Percentiles rank a stretch among this genome's conserved stretches.
Evolutionary conservation across 2,797 vertebrate species (phyloP).

Genomic region (Tragopan temminckii): DNA sequence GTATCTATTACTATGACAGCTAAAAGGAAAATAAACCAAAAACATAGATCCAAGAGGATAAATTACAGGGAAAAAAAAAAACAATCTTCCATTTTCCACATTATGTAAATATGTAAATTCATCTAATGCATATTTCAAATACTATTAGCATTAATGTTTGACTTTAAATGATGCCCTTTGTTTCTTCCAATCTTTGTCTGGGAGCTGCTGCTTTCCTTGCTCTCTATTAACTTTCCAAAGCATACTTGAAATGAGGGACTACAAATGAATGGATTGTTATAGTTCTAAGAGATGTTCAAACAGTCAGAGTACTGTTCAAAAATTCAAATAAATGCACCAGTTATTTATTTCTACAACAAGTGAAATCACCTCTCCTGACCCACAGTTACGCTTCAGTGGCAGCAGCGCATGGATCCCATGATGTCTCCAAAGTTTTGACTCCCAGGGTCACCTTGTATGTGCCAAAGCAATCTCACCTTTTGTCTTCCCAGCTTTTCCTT

Average conservation of each 20-base stretch:
- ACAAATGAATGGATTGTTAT: not conserved
- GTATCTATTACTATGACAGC: not conserved
- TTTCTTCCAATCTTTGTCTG: not conserved
- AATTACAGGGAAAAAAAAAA: not conserved
- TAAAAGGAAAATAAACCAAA: not conserved
- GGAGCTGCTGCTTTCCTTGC: not conserved
- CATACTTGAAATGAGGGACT: not conserved
- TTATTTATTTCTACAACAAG: not conserved
- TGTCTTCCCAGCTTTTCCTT: not conserved
- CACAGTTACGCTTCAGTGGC: not conserved
- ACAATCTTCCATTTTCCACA: not conserved
- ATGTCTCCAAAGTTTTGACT: not conserved
- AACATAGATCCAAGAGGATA: not conserved
- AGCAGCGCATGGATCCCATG: not conserved
- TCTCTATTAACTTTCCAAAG: not conserved
- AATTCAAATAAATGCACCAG: not conserved
- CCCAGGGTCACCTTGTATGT: not conserved
- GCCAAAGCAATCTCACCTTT: not conserved
- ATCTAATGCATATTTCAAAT: constrained; percentile 5
- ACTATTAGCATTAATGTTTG: not conserved
- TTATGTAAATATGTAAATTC: not conserved
- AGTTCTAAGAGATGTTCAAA: not conserved
- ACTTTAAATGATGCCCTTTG: not conserved
- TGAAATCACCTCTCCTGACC: not conserved
- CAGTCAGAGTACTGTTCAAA: not conserved